Evolutionary conservation across 2,888 invertebrate genomes (phyloP), one percentile per base, ranked within the genome.

Genomic region (Elegia similella): DNA sequence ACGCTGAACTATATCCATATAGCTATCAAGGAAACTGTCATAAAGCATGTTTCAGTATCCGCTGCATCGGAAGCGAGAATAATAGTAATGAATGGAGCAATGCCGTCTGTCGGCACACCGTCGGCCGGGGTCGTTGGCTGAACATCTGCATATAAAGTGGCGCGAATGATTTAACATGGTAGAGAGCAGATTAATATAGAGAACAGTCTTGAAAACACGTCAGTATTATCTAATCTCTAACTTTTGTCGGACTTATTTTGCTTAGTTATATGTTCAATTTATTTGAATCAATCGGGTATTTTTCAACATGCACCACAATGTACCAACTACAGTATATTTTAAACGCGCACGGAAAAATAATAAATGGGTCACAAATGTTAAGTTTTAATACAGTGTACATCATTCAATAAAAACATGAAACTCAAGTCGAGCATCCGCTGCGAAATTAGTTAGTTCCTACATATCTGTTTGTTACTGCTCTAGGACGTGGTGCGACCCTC

Each of bases 101-200:
- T 15, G 29, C 43, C 43, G 43, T 53, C 42, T 53, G 53, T 29
- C 29, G 29, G 23, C 23, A 5, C 23, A 23, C 29, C 2, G 8
- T 8, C n/a, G 17, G 16, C 13, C 29, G 47, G 16, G 38, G 16
- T 48, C 47, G 38, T 34, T 59, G 58, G 55, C 56, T 56, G 55
- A 38, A 61, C 59, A 72, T 73, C 62, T 69, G 68, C 68, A 67
- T 72, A 60, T 59, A 57, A 65, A 73, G 64, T 62, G 63, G 56
- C 60, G 59, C 50, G 38, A 63, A 59, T 63, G 55, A 62, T 62
- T 66, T 61, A 60, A 58, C 23, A 17, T 23, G 17, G 42, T 53
- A 29, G 53, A 57, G 50, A 53, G 38, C 5, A 38, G n/a, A 3
- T 38, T 2, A 1, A 3, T 38, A 38, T 12, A 38, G 38, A 12